These are phyloP conservation scores for Cancer borealis DNA, from an alignment of 2,888 invertebrate species.

Conservation along the genomic window DNA sequence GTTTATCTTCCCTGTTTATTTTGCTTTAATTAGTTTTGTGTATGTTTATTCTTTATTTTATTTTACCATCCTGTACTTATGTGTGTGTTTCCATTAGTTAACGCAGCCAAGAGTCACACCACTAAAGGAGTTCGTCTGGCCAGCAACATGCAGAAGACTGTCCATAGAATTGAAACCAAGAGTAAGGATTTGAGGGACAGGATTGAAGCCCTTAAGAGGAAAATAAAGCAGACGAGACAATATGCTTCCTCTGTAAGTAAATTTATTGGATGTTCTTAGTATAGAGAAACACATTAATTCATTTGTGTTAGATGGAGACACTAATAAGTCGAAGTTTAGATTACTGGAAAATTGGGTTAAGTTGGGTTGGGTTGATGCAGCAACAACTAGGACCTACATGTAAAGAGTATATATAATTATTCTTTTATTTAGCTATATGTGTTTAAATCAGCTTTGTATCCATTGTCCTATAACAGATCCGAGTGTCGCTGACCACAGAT, in stretches of 20 bases:
- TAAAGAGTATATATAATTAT: not conserved
- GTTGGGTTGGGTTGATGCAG: not conserved
- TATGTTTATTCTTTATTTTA: not conserved
- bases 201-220: constrained; percentile 75
- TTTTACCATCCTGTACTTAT: not conserved
- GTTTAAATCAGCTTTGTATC: not conserved
- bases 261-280: not conserved
- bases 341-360: not conserved
- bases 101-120: constrained; percentile 65
- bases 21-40: not conserved
- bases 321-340: too few relatives aligned
- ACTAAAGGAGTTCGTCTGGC: constrained; percentile 69
- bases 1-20: too few relatives aligned
- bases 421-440: not conserved
- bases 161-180: constrained; percentile 68
- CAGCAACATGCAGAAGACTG: constrained; percentile 69
- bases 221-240: constrained; percentile 76
- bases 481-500: constrained; percentile 76
- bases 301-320: too few relatives aligned
- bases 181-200: constrained; percentile 72
- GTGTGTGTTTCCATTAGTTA: constrained; percentile 55
- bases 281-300: not conserved
- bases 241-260: constrained; percentile 75
- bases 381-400: not conserved
- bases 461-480: constrained; percentile 65